Conservation (phyloP, 1,140 invertebrate genomes). For the Aporrectodea caliginosa region DNA sequence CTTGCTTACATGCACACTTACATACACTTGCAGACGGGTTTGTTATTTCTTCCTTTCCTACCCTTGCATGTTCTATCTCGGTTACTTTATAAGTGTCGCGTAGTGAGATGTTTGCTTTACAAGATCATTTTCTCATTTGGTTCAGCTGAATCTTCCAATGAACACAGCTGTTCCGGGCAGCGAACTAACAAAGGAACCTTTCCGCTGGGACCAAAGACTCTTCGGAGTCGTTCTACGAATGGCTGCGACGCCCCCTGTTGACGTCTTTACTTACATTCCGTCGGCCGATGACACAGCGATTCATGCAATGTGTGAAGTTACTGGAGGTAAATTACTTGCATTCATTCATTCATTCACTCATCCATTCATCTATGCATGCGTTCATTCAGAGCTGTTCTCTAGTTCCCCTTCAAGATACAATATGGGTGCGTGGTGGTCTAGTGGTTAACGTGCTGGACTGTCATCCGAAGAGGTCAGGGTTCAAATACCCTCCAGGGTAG, state of each 20-base stretch:
- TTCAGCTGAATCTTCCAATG: constrained; percentile 85
- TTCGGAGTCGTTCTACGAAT: constrained; percentile 90
- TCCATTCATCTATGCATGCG: background rate
- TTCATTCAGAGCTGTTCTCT: constrained; percentile 26
- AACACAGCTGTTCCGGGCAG: constrained; percentile 87
- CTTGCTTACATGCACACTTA: too few relatives aligned
- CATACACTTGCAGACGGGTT: too few relatives aligned
- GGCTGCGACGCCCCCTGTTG: constrained; percentile 60
- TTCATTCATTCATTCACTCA: constrained; percentile 7
- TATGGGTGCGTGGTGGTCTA: too few relatives aligned
- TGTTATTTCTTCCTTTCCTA: too few relatives aligned
- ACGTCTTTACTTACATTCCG: constrained; percentile 48
- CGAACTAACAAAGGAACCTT: constrained; percentile 94
- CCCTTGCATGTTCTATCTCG: too few relatives aligned
- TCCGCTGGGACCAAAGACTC: constrained; percentile 96
- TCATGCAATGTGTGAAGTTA: constrained; percentile 98
- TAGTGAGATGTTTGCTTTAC: too few relatives aligned
- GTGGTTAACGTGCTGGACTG: too few relatives aligned
- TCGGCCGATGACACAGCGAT: constrained; percentile 86
- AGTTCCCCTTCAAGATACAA: too few relatives aligned
- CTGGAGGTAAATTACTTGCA: constrained; percentile 70
- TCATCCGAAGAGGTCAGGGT: too few relatives aligned
- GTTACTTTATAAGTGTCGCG: too few relatives aligned
- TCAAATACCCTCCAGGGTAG: too few relatives aligned
- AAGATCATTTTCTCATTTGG: too few relatives aligned